Evolutionary conservation across 2,113 vertebrate species (phyloP).

Genomic region (Sialia sialis): DNA sequence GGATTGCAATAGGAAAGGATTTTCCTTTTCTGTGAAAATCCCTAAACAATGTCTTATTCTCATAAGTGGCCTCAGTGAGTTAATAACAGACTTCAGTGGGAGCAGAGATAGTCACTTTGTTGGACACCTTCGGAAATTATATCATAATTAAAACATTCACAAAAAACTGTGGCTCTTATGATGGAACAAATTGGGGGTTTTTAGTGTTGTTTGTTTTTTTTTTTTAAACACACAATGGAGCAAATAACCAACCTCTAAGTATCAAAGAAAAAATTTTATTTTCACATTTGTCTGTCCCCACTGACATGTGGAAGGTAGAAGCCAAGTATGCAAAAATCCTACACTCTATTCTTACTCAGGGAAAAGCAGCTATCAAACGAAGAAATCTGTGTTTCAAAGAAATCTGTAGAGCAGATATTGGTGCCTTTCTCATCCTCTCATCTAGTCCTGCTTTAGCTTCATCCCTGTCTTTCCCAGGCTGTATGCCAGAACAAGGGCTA

Average conservation of each 20-base stretch:
- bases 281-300: not conserved
- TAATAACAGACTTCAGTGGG: not conserved
- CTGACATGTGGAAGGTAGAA: not conserved
- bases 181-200: not conserved
- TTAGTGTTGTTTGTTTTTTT: not conserved
- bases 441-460: not conserved
- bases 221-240: not conserved
- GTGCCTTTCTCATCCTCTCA: not conserved
- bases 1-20: not conserved
- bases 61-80: not conserved
- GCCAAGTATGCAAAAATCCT: not conserved
- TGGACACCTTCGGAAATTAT: not conserved
- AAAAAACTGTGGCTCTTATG: not conserved
- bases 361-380: not conserved
- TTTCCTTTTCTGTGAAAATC: not conserved
- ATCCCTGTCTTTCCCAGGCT: not conserved
- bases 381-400: not conserved
- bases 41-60: not conserved
- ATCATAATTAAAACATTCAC: not conserved
- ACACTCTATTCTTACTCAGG: not conserved
- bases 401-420: not conserved
- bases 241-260: not conserved
- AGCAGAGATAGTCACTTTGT: not conserved
- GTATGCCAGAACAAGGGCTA: not conserved
- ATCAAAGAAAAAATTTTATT: not conserved